Conservation (phyloP, 2,888 invertebrate species). For the Napeogenes inachia region DNA sequence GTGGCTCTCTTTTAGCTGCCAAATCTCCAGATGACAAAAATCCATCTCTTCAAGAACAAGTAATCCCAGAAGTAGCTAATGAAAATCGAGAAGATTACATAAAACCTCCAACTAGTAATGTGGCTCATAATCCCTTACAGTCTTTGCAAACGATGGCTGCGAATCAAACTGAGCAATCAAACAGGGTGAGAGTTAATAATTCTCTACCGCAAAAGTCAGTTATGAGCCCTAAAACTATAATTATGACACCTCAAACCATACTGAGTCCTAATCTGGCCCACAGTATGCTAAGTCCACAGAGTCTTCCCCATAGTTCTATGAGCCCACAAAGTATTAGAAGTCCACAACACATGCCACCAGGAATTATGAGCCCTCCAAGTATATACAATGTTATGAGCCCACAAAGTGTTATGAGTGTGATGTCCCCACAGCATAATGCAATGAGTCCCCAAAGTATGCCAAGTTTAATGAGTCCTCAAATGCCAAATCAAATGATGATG, state of each 20-base stretch:
- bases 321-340: slow-evolving; percentile 70
- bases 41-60: slow-evolving; percentile 62
- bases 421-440: slow-evolving; percentile 69
- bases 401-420: slow-evolving; percentile 71
- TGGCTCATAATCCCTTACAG: slow-evolving; percentile 55
- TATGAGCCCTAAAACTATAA: slow-evolving; percentile 60
- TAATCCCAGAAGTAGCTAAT: slow-evolving; percentile 57
- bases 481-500: slow-evolving; percentile 70
- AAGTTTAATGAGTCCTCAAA: slow-evolving; percentile 68
- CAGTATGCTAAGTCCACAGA: slow-evolving; percentile 69
- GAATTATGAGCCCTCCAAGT: slow-evolving; percentile 68
- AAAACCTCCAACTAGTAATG: slow-evolving; percentile 47
- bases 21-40: slow-evolving; percentile 67
- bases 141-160: slow-evolving; percentile 68
- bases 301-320: slow-evolving; percentile 68
- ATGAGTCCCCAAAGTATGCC: slow-evolving; percentile 73
- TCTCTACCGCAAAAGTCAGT: slow-evolving; percentile 59
- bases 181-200: slow-evolving; percentile 55
- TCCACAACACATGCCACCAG: slow-evolving; percentile 58
- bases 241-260: slow-evolving; percentile 61
- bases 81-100: slow-evolving; percentile 56
- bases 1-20: slow-evolving; percentile 62
- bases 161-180: slow-evolving; percentile 63
- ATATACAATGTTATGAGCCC: slow-evolving; percentile 71
- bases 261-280: slow-evolving; percentile 65